phyloP scores from a whole-genome alignment of 64 coral and sea anemone genomes.

The Hydrozoanthus tunicans region DNA sequence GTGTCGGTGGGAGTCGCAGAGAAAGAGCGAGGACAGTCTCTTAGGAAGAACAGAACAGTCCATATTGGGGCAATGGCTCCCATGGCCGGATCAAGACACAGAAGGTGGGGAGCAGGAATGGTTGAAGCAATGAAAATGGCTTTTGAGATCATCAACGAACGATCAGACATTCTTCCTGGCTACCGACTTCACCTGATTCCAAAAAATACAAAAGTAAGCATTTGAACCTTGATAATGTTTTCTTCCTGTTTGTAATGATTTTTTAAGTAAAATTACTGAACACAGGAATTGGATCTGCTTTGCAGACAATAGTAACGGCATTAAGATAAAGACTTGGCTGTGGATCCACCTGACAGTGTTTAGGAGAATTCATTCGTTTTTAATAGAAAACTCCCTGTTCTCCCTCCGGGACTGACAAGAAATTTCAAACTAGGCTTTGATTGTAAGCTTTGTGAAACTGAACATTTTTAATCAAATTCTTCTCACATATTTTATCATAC shows the following conservation, averaged over 20 bases:
- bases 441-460: too few relatives aligned
- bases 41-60: not conserved
- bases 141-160: slow-evolving; percentile 28
- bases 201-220: slow-evolving; percentile 24
- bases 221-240: not conserved
- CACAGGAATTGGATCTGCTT: not conserved
- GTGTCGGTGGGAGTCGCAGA: not conserved
- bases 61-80: slow-evolving; percentile 29
- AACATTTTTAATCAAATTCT: too few relatives aligned
- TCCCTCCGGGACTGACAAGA: too few relatives aligned
- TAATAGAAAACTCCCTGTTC: too few relatives aligned
- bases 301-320: not conserved
- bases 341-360: too few relatives aligned
- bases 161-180: slow-evolving; percentile 6
- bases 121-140: slow-evolving; percentile 42
- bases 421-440: too few relatives aligned
- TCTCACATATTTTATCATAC: too few relatives aligned
- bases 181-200: slow-evolving; percentile 27
- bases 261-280: not conserved
- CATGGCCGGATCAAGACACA: not conserved
- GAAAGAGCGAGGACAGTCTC: not conserved
- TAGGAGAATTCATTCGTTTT: too few relatives aligned
- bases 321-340: too few relatives aligned
- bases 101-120: slow-evolving; percentile 16
- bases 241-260: not conserved